Evolutionary conservation across 2,888 invertebrate species (phyloP), one percentile per base, ranked within the genome.

Genomic region (Drosophila melanosoma): DNA sequence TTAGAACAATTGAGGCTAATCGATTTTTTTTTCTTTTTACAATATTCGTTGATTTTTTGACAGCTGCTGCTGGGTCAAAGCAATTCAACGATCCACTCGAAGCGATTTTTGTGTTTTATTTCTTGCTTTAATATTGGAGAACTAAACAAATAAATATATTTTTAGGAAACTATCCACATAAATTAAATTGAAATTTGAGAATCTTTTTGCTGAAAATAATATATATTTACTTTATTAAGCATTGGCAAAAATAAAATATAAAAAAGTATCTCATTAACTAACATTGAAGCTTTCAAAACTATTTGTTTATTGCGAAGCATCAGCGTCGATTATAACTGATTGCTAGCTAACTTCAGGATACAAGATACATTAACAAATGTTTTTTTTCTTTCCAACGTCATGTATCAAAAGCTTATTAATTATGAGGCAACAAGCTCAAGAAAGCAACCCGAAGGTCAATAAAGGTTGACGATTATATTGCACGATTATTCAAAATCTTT

Each of bases 1-100:
- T 74, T 81, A 83, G 87, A 84, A 84, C 82, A 85, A 86, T 84
- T 84, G 82, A 82, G 86, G 84, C 84, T 84, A 84, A 84, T 84
- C 85, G 84, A 86, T 83, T 82, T 82, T 82, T 82, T 81, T 66
- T 35, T 35, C 15, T 36, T 61, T 71, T 35, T 62, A 23, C 38
- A 51, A 69, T 48, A 69, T 68, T 77, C 70, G 70, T 61, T 76
- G 68, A 69, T 72, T 82, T 81, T 80, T 77, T 71, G 86, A 86
- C 83, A 83, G 86, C 83, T 86, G 45, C 35, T 26, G 74, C 82
- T 81, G 86, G 86, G 74, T 69, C 79, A 62, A 74, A 76, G 68
- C 72, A 76, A 81, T 83, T 74, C 78, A 69, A 78, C 82, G 61
- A 75, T 68, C 74, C 78, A 65, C 74, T 78, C 62, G 45, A 78